Conservation (phyloP, 2,888 invertebrate genomes). For the Epirrhoe tristata region DNA sequence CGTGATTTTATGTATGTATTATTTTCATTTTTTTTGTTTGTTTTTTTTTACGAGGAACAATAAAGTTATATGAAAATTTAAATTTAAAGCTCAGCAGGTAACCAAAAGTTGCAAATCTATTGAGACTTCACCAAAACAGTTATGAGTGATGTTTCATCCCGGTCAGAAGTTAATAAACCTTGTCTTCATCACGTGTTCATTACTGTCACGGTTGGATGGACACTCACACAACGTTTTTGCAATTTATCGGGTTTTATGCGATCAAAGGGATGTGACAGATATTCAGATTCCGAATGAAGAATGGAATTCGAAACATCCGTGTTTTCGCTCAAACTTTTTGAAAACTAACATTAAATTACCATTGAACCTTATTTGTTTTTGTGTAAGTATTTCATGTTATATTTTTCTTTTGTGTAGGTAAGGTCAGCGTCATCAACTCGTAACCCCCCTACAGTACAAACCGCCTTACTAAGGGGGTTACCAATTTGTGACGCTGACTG, state of each 20-base stretch:
- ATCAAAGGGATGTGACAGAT: constrained; percentile 36
- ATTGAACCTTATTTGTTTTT: no score
- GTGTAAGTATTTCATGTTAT: no score
- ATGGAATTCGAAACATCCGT: constrained; percentile 21
- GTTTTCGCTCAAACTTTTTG: not conserved
- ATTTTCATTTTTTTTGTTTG: no score
- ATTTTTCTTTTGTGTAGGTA: no score
- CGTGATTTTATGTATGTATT: no score
- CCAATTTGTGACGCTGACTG: no score
- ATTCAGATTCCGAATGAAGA: constrained; percentile 37
- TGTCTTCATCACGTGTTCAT: constrained; percentile 64
- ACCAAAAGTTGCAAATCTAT: constrained; percentile 33
- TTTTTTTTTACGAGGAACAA: no score
- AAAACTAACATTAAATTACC: not conserved
- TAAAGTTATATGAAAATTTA: not conserved
- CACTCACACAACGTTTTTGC: constrained; percentile 52
- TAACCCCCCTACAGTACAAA: no score
- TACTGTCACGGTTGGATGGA: constrained; percentile 53
- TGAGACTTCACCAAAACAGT: constrained; percentile 44
- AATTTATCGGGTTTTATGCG: constrained; percentile 45
- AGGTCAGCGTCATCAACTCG: no score
- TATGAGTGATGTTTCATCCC: constrained; percentile 47
- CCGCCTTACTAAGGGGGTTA: no score
- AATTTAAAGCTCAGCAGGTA: constrained; percentile 21
- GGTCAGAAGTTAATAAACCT: constrained; percentile 68